phyloP scores from a whole-genome alignment of 2,113 vertebrate genomes.

The Ictidomys tridecemlineatus region DNA sequence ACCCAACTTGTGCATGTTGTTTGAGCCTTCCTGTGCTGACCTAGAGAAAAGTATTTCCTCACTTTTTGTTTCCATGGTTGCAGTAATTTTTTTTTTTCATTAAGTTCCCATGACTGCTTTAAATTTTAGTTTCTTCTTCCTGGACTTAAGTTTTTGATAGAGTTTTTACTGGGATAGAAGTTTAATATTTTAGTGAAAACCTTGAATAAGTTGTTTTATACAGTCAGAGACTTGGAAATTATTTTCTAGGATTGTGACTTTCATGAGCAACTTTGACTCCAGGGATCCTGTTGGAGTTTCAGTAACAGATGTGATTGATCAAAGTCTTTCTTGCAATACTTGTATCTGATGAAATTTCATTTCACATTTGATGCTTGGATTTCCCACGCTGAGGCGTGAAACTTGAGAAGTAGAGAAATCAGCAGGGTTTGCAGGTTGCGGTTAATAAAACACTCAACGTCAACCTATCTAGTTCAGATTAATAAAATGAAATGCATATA shows the following conservation, averaged over 20 bases:
- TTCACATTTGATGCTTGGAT: constrained; percentile 20
- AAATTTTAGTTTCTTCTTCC: constrained; percentile 28
- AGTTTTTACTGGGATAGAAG: constrained; percentile 4
- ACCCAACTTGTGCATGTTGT: neutral
- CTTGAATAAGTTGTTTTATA: neutral
- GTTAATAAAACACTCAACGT: constrained; percentile 15
- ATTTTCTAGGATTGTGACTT: neutral
- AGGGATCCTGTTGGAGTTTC: neutral
- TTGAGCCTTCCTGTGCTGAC: neutral
- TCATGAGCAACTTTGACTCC: neutral
- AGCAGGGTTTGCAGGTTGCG: constrained; percentile 44
- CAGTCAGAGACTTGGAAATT: neutral
- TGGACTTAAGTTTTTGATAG: neutral
- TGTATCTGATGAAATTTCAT: constrained; percentile 13
- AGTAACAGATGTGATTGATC: neutral
- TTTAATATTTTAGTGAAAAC: constrained; percentile 29
- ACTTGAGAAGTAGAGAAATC: neutral
- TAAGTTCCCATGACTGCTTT: neutral
- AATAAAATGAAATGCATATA: neutral
- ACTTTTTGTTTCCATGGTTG: neutral
- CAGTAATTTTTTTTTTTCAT: neutral
- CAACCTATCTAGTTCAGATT: neutral
- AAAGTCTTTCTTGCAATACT: neutral
- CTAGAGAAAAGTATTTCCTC: neutral
- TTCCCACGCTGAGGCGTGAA: constrained; percentile 68